Conservation (phyloP, 1,140 invertebrate species). For the Macrotrachela quadricornifera region DNA sequence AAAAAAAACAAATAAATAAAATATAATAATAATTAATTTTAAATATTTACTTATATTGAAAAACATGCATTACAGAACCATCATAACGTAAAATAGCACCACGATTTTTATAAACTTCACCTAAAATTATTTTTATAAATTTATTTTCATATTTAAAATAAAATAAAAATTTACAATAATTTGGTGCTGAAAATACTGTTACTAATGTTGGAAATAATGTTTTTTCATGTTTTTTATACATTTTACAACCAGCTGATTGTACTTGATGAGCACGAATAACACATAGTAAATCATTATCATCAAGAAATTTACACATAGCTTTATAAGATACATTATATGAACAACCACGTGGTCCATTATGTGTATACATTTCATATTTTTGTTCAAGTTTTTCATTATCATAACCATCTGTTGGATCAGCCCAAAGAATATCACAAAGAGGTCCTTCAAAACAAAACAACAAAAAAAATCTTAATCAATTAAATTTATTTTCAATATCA, state of each 20-base stretch:
- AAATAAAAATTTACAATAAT: slow-evolving; percentile 47
- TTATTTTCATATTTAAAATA: too few relatives aligned
- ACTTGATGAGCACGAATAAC: slow-evolving; percentile 6
- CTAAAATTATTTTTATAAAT: too few relatives aligned
- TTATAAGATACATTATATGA: slow-evolving; percentile 5
- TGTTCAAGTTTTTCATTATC: background rate
- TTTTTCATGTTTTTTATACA: slow-evolving; percentile 99
- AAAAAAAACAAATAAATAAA: too few relatives aligned
- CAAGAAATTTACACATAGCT: slow-evolving; percentile 2
- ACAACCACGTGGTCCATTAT: slow-evolving; percentile 4
- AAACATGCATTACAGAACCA: too few relatives aligned
- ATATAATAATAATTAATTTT: too few relatives aligned
- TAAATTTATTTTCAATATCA: slow-evolving; percentile 44
- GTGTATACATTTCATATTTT: background rate
- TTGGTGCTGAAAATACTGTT: slow-evolving; percentile 98
- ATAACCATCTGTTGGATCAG: slow-evolving; percentile 2
- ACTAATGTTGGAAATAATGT: slow-evolving; percentile 98
- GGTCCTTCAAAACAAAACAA: background rate
- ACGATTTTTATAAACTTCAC: too few relatives aligned
- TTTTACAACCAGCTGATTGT: slow-evolving; percentile 34
- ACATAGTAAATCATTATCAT: slow-evolving; percentile 5
- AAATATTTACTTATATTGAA: too few relatives aligned
- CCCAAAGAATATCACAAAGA: slow-evolving; percentile 6
- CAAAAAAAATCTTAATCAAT: background rate
- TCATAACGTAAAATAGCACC: too few relatives aligned